phyloP scores from a whole-genome alignment of 2,113 vertebrate species.

The Pavo muticus region DNA sequence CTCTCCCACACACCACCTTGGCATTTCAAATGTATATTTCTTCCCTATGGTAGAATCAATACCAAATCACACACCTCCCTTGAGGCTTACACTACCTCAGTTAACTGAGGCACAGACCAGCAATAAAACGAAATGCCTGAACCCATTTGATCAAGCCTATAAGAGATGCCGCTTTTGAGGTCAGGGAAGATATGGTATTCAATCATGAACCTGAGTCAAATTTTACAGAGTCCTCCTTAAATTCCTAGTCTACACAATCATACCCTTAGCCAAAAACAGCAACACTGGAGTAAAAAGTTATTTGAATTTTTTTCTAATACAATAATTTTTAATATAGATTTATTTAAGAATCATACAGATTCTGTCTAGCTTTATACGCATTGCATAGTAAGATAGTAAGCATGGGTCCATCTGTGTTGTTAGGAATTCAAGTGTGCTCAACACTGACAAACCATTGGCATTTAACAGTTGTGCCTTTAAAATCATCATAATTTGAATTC shows the following conservation, averaged over 20 bases:
- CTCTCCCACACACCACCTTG: background rate
- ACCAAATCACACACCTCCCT: background rate
- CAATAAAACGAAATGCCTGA: background rate
- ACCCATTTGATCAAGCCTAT: background rate
- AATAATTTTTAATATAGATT: background rate
- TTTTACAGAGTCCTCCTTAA: background rate
- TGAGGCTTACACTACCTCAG: background rate
- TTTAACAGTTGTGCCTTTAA: constrained; percentile 38
- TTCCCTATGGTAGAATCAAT: background rate
- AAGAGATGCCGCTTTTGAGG: background rate
- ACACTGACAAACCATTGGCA: constrained; percentile 29
- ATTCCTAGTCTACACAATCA: background rate
- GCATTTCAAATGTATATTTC: rapidly evolving
- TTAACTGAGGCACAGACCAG: background rate
- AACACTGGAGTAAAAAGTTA: background rate
- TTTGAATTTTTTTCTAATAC: background rate
- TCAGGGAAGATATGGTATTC: background rate
- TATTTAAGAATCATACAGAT: background rate
- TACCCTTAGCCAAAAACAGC: background rate
- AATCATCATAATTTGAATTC: constrained; percentile 52
- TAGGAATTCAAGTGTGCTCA: constrained; percentile 6
- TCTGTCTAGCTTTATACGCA: constrained; percentile 9
- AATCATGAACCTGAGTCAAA: background rate
- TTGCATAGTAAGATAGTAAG: constrained; percentile 20
- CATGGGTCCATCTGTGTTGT: background rate